Percentiles rank a stretch among this genome's conserved stretches.
These are phyloP conservation scores for Temnothorax ravouxi DNA, from an alignment of 2,888 invertebrate species.

Conservation along the genomic window DNA sequence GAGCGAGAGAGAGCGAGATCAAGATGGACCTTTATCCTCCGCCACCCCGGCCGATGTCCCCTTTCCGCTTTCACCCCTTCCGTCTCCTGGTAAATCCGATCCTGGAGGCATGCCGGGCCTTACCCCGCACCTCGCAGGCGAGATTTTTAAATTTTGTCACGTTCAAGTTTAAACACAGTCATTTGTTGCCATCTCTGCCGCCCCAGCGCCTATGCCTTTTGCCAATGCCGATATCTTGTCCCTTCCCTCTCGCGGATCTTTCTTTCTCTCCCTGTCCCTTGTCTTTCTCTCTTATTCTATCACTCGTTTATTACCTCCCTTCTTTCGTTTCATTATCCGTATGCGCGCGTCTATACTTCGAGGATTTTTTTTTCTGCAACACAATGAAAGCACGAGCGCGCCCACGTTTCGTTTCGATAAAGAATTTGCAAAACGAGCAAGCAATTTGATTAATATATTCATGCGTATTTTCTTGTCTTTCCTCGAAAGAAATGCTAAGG, in stretches of 20 bases:
- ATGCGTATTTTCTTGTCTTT: not conserved
- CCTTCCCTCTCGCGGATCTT: conserved; percentile 45
- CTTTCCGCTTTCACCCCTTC: conserved; percentile 50
- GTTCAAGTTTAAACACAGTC: conserved; percentile 86
- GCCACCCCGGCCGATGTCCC: conserved; percentile 46
- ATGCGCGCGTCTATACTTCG: conserved; percentile 59
- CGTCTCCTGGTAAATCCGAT: conserved; percentile 16
- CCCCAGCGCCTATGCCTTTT: conserved; percentile 77
- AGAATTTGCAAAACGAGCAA: conserved; percentile 17
- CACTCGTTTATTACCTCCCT: conserved; percentile 77
- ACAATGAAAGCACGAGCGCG: conserved; percentile 41
- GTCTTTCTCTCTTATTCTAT: conserved; percentile 61
- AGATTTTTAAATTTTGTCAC: conserved; percentile 86
- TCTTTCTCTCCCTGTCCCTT: conserved; percentile 39
- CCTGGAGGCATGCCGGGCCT: conserved; percentile 48
- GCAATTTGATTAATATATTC: conserved; percentile 17
- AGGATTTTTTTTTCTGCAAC: conserved; percentile 54
- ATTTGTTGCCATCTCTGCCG: conserved; percentile 81
- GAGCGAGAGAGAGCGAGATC: conserved; percentile 36
- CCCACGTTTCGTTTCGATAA: conserved; percentile 48
- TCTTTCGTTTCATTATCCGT: conserved; percentile 78
- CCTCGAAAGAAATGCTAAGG: not conserved
- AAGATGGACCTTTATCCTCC: conserved; percentile 54
- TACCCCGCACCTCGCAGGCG: conserved; percentile 65
- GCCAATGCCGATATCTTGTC: conserved; percentile 77